phyloP scores from a whole-genome alignment of 2,888 invertebrate species.

The Liopterus haemorrhoidalis region DNA sequence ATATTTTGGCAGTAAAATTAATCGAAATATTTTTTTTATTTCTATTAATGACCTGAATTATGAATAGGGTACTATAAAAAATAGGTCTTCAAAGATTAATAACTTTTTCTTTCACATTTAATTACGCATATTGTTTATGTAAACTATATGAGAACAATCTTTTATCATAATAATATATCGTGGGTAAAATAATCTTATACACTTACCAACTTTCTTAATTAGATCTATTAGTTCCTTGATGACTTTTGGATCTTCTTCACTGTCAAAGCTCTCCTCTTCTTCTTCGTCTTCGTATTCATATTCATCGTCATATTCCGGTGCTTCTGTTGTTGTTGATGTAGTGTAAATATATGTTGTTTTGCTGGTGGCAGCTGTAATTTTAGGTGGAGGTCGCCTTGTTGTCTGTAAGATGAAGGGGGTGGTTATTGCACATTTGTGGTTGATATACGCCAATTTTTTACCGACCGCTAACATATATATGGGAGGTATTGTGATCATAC shows the following conservation, averaged over 20 bases:
- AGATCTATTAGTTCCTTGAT: constrained; percentile 78
- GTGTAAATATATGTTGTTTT: constrained; percentile 39
- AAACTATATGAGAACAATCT: too few relatives aligned
- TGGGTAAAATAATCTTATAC: background rate
- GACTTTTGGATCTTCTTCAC: constrained; percentile 68
- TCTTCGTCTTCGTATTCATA: constrained; percentile 51
- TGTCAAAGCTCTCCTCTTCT: constrained; percentile 48
- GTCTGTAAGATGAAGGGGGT: constrained; percentile 26
- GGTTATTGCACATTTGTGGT: too few relatives aligned
- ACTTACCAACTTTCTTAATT: constrained; percentile 74
- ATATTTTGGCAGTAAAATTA: too few relatives aligned
- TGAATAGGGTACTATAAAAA: too few relatives aligned
- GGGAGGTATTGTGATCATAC: too few relatives aligned
- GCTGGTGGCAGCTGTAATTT: constrained; percentile 44
- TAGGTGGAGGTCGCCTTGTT: constrained; percentile 39
- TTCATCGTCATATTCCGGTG: constrained; percentile 43
- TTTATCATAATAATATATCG: constrained; percentile 6
- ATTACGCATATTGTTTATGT: constrained; percentile 2
- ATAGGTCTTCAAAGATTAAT: too few relatives aligned
- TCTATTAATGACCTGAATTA: too few relatives aligned
- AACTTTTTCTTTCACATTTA: too few relatives aligned
- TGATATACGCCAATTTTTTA: too few relatives aligned
- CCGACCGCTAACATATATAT: too few relatives aligned
- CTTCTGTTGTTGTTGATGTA: constrained; percentile 39
- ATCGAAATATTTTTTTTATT: too few relatives aligned